Evolutionary conservation across 1,140 invertebrate species (phyloP).

Genomic region (Zaprionus lachaisei): DNA sequence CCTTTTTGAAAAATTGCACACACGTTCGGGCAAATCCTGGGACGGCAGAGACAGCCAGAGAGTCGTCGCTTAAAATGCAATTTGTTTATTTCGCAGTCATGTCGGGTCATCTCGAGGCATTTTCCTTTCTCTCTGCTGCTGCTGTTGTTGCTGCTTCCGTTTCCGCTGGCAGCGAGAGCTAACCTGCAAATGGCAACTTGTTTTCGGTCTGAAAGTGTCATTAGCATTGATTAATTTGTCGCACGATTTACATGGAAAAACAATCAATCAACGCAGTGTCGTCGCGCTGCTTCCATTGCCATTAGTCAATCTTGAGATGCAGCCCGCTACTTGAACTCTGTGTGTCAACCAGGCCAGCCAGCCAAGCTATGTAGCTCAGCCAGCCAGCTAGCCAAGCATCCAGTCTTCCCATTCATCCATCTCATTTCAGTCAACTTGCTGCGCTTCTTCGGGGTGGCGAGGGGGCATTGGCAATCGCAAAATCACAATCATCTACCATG

Average conservation of each 20-base stretch:
- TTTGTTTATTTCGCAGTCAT: constrained; percentile 49
- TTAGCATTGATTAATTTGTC: constrained; percentile 84
- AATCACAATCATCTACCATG: constrained; percentile 70
- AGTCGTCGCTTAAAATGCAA: constrained; percentile 76
- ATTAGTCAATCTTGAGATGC: constrained; percentile 79
- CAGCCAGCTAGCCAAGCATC: constrained; percentile 13
- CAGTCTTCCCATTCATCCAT: constrained; percentile 35
- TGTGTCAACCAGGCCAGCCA: constrained; percentile 61
- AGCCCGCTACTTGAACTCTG: constrained; percentile 66
- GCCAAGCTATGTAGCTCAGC: constrained; percentile 35
- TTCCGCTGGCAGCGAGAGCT: constrained; percentile 30
- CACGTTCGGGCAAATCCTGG: constrained; percentile 35
- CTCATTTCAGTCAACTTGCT: constrained; percentile 39
- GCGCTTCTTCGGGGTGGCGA: background rate
- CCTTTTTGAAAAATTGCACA: constrained; percentile 72
- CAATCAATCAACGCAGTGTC: constrained; percentile 80
- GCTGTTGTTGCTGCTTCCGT: constrained; percentile 32
- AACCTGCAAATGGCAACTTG: constrained; percentile 64
- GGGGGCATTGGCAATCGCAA: constrained; percentile 61
- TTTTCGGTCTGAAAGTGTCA: constrained; percentile 72
- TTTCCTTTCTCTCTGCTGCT: constrained; percentile 29
- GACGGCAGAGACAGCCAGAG: constrained; percentile 33
- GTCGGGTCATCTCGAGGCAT: constrained; percentile 18
- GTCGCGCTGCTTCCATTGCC: constrained; percentile 59
- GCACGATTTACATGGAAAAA: constrained; percentile 82